phyloP scores from a whole-genome alignment of 1,140 invertebrate species.

The Pseudomyrmex sp. region DNA sequence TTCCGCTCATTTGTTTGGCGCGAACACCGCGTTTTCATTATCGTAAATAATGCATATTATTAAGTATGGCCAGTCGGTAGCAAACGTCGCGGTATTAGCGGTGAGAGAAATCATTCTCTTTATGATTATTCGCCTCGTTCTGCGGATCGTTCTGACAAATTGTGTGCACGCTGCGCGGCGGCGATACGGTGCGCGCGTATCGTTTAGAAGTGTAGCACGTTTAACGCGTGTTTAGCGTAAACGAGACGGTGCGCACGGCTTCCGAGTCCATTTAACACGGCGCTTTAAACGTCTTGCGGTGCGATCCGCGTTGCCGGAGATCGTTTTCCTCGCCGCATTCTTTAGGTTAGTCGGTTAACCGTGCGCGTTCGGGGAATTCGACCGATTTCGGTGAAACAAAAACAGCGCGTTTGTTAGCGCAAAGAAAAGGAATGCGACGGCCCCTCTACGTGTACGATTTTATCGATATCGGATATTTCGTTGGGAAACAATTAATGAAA shows the following conservation, averaged over 20 bases:
- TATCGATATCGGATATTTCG: slow-evolving; percentile 34
- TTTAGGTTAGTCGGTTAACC: slow-evolving; percentile 16
- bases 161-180: neutral
- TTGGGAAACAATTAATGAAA: neutral
- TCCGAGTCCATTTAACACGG: neutral
- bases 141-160: neutral
- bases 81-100: neutral
- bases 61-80: neutral
- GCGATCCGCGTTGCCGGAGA: neutral
- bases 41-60: slow-evolving; percentile 30
- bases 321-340: neutral
- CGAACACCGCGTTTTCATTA: neutral
- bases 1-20: neutral
- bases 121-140: neutral
- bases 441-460: slow-evolving; percentile 1
- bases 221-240: neutral
- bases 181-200: neutral
- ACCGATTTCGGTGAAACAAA: slow-evolving; percentile 10
- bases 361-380: slow-evolving; percentile 23
- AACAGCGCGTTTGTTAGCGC: neutral
- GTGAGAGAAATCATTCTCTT: neutral
- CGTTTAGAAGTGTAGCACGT: neutral
- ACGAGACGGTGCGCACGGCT: neutral
- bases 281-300: neutral
- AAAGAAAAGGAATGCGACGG: neutral